Conservation (phyloP, 2,888 invertebrate genomes). For the Stenolophus ochropezus region DNA sequence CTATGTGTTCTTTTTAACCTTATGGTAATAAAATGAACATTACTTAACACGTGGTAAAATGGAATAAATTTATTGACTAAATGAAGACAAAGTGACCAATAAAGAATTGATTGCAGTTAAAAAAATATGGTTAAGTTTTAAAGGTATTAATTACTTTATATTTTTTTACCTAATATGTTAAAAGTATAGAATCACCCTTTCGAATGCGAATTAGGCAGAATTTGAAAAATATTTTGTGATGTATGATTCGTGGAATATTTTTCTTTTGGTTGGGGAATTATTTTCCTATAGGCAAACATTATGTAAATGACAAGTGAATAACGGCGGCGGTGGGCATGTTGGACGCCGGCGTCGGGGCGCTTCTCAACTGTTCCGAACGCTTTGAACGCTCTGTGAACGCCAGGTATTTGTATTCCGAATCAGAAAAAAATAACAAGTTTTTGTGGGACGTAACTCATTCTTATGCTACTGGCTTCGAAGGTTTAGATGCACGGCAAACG, state of each 20-base stretch:
- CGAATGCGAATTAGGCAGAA: no score
- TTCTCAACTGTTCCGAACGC: not conserved
- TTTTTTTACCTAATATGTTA: no score
- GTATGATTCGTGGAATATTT: not conserved
- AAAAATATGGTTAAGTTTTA: no score
- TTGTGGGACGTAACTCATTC: conserved; percentile 51
- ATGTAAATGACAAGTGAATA: conserved; percentile 51
- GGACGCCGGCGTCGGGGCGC: not conserved
- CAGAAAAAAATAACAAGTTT: conserved; percentile 52
- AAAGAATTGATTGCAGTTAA: no score
- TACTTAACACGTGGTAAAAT: no score
- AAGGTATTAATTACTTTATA: no score
- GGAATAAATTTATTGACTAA: no score
- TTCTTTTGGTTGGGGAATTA: conserved; percentile 40
- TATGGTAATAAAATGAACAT: no score
- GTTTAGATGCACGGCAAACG: conserved; percentile 4
- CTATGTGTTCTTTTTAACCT: no score
- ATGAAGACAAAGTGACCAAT: no score
- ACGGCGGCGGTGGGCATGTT: not conserved
- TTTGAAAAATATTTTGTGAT: not conserved
- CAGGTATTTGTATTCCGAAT: conserved; percentile 54
- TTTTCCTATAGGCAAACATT: conserved; percentile 36
- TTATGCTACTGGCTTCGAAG: conserved; percentile 44
- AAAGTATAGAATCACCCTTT: no score
- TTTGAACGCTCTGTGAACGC: not conserved